Base-by-base conservation (phyloP, 2,113 vertebrate genomes). In the Raphicerus campestris region DNA sequence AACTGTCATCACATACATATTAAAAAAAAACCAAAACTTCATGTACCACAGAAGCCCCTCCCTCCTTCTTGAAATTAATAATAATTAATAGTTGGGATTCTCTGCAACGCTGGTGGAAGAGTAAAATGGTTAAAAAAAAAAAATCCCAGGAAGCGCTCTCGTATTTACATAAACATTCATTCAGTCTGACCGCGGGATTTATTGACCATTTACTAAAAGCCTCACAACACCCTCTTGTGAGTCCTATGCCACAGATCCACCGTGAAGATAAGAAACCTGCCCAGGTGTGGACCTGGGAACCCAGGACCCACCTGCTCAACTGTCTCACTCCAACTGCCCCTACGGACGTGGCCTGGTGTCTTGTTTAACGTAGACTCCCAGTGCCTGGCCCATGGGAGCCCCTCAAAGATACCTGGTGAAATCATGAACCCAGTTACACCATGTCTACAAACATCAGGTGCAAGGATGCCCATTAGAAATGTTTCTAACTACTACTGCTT, bases 341-440 rank as follows among this genome's bases (percentile, higher is more conserved):
- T 7, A n/a, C 5, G 15, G 63, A 1, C 9, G 2, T 0, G 28
- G 32, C 35, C 77, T 56, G 47, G 39, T 1, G 10, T n/a, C n/a
- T 28, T 17, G 22, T 55, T 24, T 13, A 47, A 53, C 0, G 0
- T 5, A 5, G 53, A 70, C 2, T 1, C 15, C 6, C 17, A n/a
- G 26, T 6, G 32, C 32, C 15, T 2, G 20, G 2, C 2, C 30
- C 51, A 9, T 1, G 6, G 1, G 1, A 73, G 93, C 77, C 5
- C 16, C 77, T 47, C 78, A 35, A 2, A 82, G 17, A 11, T 3
- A 16, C 32, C 61, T 49, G 47, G 1, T 22, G 19, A 75, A 32
- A 11, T 30, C n/a, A 24, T 3, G 28, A 78, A n/a, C 26, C 66
- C 22, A 55, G 5, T 17, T 7, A 6, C 14, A 13, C 24, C 55